These are phyloP conservation scores for Sebastes miniatus DNA, from an alignment of 2,797 vertebrate genomes.

Conservation along the genomic window DNA sequence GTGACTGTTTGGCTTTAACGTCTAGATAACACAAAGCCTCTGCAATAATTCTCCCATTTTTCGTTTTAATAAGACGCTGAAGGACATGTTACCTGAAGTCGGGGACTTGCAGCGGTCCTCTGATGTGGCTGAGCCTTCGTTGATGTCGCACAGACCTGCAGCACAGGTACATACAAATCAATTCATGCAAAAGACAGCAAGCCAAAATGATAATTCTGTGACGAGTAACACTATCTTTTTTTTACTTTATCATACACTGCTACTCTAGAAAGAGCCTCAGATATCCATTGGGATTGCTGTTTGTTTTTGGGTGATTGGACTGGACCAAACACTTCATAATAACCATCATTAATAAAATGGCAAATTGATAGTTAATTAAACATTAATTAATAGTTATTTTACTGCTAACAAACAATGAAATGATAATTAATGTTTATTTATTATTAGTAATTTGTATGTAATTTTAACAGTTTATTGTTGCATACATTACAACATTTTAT, in stretches of 20 bases:
- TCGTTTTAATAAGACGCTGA: slow-evolving; percentile 23
- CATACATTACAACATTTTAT: no score
- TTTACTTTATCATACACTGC: not conserved
- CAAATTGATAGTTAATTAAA: no score
- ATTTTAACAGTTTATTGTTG: no score
- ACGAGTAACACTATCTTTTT: not conserved
- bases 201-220: not conserved
- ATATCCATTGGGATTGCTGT: not conserved
- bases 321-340: no score
- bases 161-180: slow-evolving; percentile 42
- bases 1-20: not conserved
- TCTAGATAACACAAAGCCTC: slow-evolving; percentile 3
- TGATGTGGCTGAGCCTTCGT: slow-evolving; percentile 89
- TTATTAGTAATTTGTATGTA: no score
- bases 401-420: no score
- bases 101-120: slow-evolving; percentile 99
- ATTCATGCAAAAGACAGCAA: not conserved
- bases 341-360: no score
- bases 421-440: no score
- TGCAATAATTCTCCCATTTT: not conserved
- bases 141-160: slow-evolving; percentile 96
- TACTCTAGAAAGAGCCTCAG: not conserved
- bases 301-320: not conserved
- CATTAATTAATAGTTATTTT: no score
- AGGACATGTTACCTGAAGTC: slow-evolving; percentile 92